Percentiles rank a stretch among this genome's conserved stretches.
These are phyloP conservation scores for Atopsyche davidsoni DNA, from an alignment of 1,140 invertebrate genomes.

Conservation along the genomic window DNA sequence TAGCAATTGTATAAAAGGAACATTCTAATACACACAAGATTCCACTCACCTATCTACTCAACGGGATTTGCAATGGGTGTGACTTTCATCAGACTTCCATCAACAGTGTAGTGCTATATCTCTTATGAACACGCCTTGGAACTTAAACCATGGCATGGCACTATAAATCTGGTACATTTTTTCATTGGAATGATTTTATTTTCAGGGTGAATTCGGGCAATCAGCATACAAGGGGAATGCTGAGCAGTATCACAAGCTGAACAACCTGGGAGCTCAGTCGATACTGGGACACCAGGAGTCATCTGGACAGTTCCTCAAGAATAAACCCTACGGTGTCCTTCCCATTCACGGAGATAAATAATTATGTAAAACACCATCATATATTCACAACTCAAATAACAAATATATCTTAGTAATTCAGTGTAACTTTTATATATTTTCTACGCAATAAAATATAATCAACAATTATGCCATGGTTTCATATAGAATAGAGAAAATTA, in stretches of 20 bases:
- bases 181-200: slow-evolving; percentile 5
- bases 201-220: slow-evolving; percentile 50
- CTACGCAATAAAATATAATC: slow-evolving; percentile 14
- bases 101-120: no score
- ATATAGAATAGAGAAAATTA: no score
- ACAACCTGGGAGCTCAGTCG: slow-evolving; percentile 51
- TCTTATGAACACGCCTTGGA: no score
- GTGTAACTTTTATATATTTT: slow-evolving; percentile 6
- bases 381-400: slow-evolving; percentile 2
- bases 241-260: slow-evolving; percentile 48
- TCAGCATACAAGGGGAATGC: slow-evolving; percentile 49
- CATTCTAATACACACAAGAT: no score
- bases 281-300: slow-evolving; percentile 52
- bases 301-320: slow-evolving; percentile 44
- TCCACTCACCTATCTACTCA: no score
- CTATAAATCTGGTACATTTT: no score
- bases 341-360: slow-evolving; percentile 33
- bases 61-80: no score
- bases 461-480: slow-evolving; percentile 1
- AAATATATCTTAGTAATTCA: slow-evolving; percentile 13
- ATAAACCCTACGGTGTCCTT: slow-evolving; percentile 40
- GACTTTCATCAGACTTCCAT: no score
- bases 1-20: no score
- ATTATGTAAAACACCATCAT: neutral
- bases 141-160: no score